Evolutionary conservation across 2,888 invertebrate species (phyloP), one percentile per base, ranked within the genome.

Genomic region (Habrosyne pyritoides): DNA sequence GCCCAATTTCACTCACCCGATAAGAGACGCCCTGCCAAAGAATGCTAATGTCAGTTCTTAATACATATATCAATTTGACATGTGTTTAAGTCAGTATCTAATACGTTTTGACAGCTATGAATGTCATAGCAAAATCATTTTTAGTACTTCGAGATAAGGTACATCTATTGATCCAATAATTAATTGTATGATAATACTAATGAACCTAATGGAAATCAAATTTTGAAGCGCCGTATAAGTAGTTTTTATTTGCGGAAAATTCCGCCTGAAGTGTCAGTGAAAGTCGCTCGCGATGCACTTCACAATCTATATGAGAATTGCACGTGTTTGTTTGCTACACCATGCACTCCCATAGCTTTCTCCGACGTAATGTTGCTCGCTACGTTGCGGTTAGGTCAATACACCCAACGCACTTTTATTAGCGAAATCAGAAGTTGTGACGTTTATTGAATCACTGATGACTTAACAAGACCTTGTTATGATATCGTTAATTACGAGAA

Each of bases 301-400:
- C 2, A 42, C 18, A 42, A 42, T 42, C n/a, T 36, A 42, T 42
- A n/a, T 2, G 36, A 18, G 18, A 2, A 0, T 42, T 18, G 36
- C 18, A 42, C 5, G 18, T 18, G 36, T 42, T 18, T 14, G 18
- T 42, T 42, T 42, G 8, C 14, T 36, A n/a, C 36, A 42, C n/a
- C 12, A 24, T 52, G n/a, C 14, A 22, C 26, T 36, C 10, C 18
- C 12, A 21, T 24, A 12, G 46, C 42, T 59, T 53, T 57, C 60
- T 51, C 42, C 22, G 18, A 21, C 52, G 52, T 54, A 54, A 57
- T 52, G 51, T n/a, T n/a, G n/a, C n/a, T n/a, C 48, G 52, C 52
- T 47, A 49, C 30, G 42, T 52, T 51, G 36, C 36, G 24, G 48
- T 48, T 48, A 52, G 53, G 57, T 51, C 57, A 57, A 54, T 51